phyloP scores from a whole-genome alignment of 2,113 vertebrate genomes.

The Cebus imitator region DNA sequence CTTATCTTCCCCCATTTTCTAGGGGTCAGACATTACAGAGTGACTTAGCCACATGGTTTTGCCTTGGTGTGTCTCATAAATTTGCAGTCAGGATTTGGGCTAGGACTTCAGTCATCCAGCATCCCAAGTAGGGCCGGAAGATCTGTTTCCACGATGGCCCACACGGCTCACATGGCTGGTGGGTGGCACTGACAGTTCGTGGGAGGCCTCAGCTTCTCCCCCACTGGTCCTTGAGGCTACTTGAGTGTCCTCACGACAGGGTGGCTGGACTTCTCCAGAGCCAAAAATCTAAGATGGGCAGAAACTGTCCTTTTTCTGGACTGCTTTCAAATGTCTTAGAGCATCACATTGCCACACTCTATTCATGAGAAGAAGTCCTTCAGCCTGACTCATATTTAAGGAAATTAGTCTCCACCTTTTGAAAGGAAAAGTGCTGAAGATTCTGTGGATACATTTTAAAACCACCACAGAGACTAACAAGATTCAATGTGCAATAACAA shows the following conservation, averaged over 20 bases:
- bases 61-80: background rate
- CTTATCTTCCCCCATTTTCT: background rate
- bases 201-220: background rate
- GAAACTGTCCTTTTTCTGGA: background rate
- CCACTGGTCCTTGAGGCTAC: background rate
- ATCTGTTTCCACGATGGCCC: background rate
- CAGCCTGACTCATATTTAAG: background rate
- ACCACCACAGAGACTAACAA: background rate
- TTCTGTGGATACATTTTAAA: constrained; percentile 8
- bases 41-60: background rate
- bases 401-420: background rate
- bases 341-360: background rate
- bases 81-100: background rate
- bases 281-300: background rate
- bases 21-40: background rate
- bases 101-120: too few species aligned
- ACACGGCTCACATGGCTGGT: background rate
- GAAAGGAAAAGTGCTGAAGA: background rate
- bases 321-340: background rate
- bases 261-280: background rate
- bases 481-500: background rate
- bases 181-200: background rate
- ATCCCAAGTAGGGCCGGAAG: background rate
- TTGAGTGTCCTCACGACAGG: background rate
- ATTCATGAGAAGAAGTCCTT: background rate